Evolutionary conservation across 2,113 vertebrate genomes (phyloP), one percentile per base, ranked within the genome.

Genomic region (Castor canadensis): DNA sequence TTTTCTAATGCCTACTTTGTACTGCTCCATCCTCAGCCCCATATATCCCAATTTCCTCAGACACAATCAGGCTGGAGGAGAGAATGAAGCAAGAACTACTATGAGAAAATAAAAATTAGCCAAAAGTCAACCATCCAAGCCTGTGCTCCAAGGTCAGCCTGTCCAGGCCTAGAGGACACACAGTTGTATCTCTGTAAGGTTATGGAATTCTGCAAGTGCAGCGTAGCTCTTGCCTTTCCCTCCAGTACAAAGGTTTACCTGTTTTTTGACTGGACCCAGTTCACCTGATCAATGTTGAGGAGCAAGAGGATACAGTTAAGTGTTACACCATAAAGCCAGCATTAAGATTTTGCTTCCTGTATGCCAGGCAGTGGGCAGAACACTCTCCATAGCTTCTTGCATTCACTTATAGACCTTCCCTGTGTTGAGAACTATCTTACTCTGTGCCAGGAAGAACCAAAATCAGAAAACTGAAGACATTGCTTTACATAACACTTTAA

Each of bases 401-500:
- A 3, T 49, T 47, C n/a, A 6, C 12, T 38, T 9, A 11, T 2
- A 3, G 0, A 13, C 62, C 22, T 49, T 43, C 28, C 40, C 8
- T 1, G 13, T 30, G 20, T 58, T 38, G 47, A 79, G 17, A 81
- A 30, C 45, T 35, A 75, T 43, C 58, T 24, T 43, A 0, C 38
- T 77, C 38, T 1, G 0, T 19, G 11, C 54, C 35, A 28, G 73
- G 93, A 30, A 76, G 20, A 64, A 19, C 19, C 7, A 35, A n/a
- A 60, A 45, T 28, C 13, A 40, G 35, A 43, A 45, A 45, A 16
- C 9, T 15, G 54, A 80, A 49, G 76, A 54, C 1, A 9, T 71
- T 43, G 40, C 69, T n/a, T 87, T 75, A 5, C 4, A 0, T 35
- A 17, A 45, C 22, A 6, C 66, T 60, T 40, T 30, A 66, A 69